Evolutionary conservation across 2,797 vertebrate species (phyloP).

Genomic region (Taenioides sp.): DNA sequence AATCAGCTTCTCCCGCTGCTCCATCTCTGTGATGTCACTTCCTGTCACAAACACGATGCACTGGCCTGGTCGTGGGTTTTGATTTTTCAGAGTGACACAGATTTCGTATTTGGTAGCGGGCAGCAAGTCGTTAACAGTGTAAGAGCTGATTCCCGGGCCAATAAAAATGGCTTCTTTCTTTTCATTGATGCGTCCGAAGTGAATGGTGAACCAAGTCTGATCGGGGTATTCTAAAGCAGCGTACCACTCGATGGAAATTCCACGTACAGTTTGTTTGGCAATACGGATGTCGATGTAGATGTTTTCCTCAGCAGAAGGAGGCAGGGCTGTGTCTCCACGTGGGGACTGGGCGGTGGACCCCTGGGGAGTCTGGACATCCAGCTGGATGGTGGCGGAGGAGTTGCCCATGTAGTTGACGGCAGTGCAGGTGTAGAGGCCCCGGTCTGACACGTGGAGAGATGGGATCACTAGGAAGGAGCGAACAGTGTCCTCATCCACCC

Average conservation of each 20-base stretch:
- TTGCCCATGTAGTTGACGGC: slow-evolving; percentile 88
- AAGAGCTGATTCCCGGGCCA: slow-evolving; percentile 86
- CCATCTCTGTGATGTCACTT: slow-evolving; percentile 82
- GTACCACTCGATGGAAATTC: slow-evolving; percentile 88
- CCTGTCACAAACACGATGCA: slow-evolving; percentile 90
- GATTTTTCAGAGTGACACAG: slow-evolving; percentile 84
- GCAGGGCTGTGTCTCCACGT: slow-evolving; percentile 24
- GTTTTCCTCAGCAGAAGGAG: slow-evolving; percentile 59
- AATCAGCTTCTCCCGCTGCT: slow-evolving; percentile 87
- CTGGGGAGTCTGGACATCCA: slow-evolving; percentile 64
- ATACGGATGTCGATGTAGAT: slow-evolving; percentile 86
- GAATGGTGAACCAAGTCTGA: slow-evolving; percentile 88
- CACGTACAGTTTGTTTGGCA: slow-evolving; percentile 83
- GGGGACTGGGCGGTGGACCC: slow-evolving; percentile 32
- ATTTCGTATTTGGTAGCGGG: slow-evolving; percentile 90
- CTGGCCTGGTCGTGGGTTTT: slow-evolving; percentile 76
- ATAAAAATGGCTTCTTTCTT: slow-evolving; percentile 84
- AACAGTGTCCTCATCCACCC: slow-evolving; percentile 78
- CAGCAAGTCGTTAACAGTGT: slow-evolving; percentile 83
- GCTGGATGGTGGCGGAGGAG: slow-evolving; percentile 65
- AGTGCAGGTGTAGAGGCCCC: slow-evolving; percentile 84
- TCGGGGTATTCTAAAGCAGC: slow-evolving; percentile 68
- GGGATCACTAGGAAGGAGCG: slow-evolving; percentile 84
- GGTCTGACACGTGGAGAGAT: slow-evolving; percentile 70
- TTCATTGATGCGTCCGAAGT: slow-evolving; percentile 72